A percentile compares a stretch with the other conserved stretches of the same genome.
phyloP scores from a whole-genome alignment of 2,888 invertebrate genomes.

The Aphodius granarius region DNA sequence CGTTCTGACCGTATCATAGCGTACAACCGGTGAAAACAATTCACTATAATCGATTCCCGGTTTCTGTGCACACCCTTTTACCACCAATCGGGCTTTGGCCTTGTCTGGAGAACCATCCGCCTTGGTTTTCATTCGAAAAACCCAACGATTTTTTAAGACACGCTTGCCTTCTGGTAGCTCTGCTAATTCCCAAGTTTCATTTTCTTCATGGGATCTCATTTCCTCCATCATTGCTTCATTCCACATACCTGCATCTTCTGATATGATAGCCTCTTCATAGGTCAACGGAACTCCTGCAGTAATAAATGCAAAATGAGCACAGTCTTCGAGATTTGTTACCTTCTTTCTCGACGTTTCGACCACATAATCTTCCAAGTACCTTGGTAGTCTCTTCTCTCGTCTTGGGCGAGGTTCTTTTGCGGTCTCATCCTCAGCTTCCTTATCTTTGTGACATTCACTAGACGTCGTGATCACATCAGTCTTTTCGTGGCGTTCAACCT shows the following conservation, averaged over 20 bases:
- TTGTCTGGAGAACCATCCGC: not conserved
- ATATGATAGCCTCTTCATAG: constrained; percentile 31
- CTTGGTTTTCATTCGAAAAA: constrained; percentile 21
- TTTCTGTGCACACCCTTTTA: constrained; percentile 26
- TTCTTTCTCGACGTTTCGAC: not conserved
- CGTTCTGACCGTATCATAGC: constrained; percentile 30
- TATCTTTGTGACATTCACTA: no score
- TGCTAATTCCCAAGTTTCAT: constrained; percentile 31
- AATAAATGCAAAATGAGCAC: not conserved
- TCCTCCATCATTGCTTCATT: constrained; percentile 33
- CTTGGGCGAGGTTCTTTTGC: not conserved
- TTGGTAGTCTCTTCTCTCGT: not conserved
- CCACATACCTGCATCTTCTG: constrained; percentile 27
- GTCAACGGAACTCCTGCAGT: constrained; percentile 21
- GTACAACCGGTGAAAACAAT: constrained; percentile 32
- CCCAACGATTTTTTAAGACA: constrained; percentile 20
- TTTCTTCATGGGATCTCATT: constrained; percentile 29
- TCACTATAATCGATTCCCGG: constrained; percentile 32
- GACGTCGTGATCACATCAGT: no score
- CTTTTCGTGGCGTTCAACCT: no score
- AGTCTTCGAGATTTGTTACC: not conserved
- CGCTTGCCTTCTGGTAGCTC: constrained; percentile 17
- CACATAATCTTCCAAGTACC: not conserved
- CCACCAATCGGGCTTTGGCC: constrained; percentile 24
- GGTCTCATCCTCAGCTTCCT: no score